Evolutionary conservation across 2,888 invertebrate genomes (phyloP), one percentile per base, ranked within the genome.

Genomic region (Elmis aenea): DNA sequence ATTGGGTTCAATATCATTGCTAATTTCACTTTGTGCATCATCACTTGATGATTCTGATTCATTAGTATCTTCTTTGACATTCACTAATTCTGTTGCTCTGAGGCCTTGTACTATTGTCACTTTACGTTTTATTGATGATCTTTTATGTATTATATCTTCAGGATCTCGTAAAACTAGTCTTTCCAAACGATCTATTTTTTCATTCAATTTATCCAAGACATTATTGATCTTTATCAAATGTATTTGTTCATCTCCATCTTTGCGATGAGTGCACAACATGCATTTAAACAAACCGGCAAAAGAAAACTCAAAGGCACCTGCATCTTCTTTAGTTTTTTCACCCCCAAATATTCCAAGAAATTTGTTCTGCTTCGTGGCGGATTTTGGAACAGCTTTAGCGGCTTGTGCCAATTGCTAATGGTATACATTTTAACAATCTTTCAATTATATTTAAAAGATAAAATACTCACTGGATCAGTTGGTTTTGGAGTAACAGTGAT

Each of bases 361-460:
- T 58, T 61, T 48, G 57, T 65, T n/a, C n/a, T n/a, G n/a, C n/a
- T n/a, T n/a, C n/a, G n/a, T n/a, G n/a, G n/a, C n/a, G 88, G 1
- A 87, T 88, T 66, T 88, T n/a, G 10, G 23, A 12, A 12, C 8
- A 11, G 9, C 1, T 87, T 88, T 26, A 14, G 11, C 22, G 16
- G 26, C 26, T 8, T 13, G 34, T 9, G 16, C 24, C 15, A 35
- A 14, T 11, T 28, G 31, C 21, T 43, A 10, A 26, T n/a, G n/a
- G n/a, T n/a, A n/a, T n/a, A n/a, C n/a, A n/a, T n/a, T n/a, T n/a
- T n/a, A n/a, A n/a, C n/a, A n/a, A n/a, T n/a, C n/a, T n/a, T n/a
- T n/a, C n/a, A n/a, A n/a, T n/a, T n/a, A 28, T 18, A 12, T 16
- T 14, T 9, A 18, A 2, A 28, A 32, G 12, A 10, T 2, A 6